These are phyloP conservation scores for Galleria mellonella DNA, from an alignment of 1,140 invertebrate species.

Conservation along the genomic window DNA sequence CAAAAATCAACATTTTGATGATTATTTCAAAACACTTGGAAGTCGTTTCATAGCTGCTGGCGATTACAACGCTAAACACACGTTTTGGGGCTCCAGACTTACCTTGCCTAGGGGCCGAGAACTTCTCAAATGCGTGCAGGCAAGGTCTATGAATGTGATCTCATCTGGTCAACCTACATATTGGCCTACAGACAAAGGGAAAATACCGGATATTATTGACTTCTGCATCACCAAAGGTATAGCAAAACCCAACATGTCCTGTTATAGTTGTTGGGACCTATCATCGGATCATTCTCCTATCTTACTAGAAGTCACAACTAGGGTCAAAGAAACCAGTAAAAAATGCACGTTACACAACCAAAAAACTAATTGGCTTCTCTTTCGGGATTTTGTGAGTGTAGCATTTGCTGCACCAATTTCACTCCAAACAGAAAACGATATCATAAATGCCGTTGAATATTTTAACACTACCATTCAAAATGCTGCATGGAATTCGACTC, in stretches of 20 bases:
- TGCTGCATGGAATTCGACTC: conserved; percentile 2
- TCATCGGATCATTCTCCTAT: background rate
- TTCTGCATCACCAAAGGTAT: conserved; percentile 7
- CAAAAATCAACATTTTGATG: conserved; percentile 26
- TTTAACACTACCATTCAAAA: background rate
- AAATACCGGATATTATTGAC: conserved; percentile 39
- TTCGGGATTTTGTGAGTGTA: background rate
- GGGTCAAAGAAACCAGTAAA: background rate
- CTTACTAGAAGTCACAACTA: background rate
- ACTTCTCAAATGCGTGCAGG: conserved; percentile 14
- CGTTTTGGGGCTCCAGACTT: conserved; percentile 27
- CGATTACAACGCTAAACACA: conserved; percentile 45
- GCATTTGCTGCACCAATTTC: background rate
- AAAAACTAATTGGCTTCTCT: background rate
- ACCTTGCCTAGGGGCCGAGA: conserved; percentile 18
- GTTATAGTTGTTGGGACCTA: background rate
- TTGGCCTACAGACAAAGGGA: conserved; percentile 34
- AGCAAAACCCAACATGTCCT: background rate
- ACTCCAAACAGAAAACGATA: background rate
- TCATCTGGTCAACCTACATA: conserved; percentile 30
- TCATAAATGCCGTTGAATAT: background rate
- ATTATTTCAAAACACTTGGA: conserved; percentile 38
- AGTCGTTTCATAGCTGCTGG: conserved; percentile 38
- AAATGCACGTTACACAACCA: background rate
- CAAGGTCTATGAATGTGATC: conserved; percentile 9